Evolutionary conservation across 2,113 vertebrate species (phyloP), one percentile per base, ranked within the genome.

Genomic region (Fulica atra): DNA sequence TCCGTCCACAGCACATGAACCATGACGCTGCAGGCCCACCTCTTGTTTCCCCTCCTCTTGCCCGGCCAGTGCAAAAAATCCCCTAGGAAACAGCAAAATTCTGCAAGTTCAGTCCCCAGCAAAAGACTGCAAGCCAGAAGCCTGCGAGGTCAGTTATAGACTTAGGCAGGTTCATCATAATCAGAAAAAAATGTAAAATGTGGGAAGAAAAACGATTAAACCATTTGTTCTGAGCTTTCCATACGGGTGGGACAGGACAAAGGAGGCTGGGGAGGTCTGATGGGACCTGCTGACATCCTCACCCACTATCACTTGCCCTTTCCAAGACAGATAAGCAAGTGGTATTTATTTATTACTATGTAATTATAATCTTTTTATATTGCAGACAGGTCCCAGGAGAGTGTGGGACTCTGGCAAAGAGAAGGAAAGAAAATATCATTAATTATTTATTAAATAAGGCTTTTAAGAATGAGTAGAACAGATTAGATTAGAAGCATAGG

Each of bases 1-100:
- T 29, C 69, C n/a, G 74, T n/a, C 24, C 12, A 2, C 3, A 12
- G 16, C 23, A 28, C 48, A 3, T 0, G 1, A n/a, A 84, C 40
- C 29, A 16, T 0, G 3, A 29, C 11, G 36, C 57, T 76, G 46
- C 20, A 36, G 33, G 46, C 29, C 35, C 40, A 6, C 6, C 42
- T 38, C 44, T 26, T 53, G 16, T 71, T 50, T 56, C 44, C 23
- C 24, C 8, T n/a, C 35, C 35, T 44, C 51, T 51, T 63, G 50
- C 25, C 16, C 35, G 40, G 38, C 12, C 36, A 26, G 7, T 46
- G 64, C 11, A 44, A 79, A 57, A n/a, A 59, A 6, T n/a, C 6
- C 25, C 8, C 23, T 8, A 2, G 2, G 54, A 77, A 84, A 69
- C 12, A 72, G n/a, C 42, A 65, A 56, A 70, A 73, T 33, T 28